These are phyloP conservation scores for Apus apus DNA, from an alignment of 2,113 vertebrate genomes.

Conservation along the genomic window DNA sequence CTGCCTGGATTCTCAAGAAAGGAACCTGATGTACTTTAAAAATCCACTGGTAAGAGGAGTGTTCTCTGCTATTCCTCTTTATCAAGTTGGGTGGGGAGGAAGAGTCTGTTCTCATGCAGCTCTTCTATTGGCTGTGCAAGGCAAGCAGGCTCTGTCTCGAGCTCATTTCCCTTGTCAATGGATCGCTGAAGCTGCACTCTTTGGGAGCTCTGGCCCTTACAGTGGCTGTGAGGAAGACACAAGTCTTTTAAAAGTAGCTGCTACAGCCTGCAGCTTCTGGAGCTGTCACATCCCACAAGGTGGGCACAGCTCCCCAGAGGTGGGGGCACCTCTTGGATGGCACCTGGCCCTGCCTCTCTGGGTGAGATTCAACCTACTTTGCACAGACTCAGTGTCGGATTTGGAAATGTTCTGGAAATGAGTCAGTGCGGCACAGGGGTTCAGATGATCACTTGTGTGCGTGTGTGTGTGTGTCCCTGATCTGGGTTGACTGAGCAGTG, in stretches of 20 bases:
- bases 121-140: neutral
- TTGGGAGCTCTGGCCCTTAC: neutral
- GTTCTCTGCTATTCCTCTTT: neutral
- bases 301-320: no score
- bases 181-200: neutral
- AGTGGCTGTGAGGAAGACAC: neutral
- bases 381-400: no score
- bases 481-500: no score
- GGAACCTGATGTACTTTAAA: constrained; percentile 91
- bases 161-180: neutral
- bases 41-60: constrained; percentile 83
- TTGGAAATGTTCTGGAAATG: no score
- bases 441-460: no score
- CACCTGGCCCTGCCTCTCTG: no score
- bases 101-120: neutral
- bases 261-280: neutral
- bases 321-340: no score
- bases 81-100: neutral
- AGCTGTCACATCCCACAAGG: neutral
- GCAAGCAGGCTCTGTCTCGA: neutral
- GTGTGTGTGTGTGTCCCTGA: no score
- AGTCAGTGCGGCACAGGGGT: no score
- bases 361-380: no score
- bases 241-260: neutral
- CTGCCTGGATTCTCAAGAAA: constrained; percentile 86